Conservation (phyloP, 1,140 invertebrate species). For the Dysdera silvatica region DNA sequence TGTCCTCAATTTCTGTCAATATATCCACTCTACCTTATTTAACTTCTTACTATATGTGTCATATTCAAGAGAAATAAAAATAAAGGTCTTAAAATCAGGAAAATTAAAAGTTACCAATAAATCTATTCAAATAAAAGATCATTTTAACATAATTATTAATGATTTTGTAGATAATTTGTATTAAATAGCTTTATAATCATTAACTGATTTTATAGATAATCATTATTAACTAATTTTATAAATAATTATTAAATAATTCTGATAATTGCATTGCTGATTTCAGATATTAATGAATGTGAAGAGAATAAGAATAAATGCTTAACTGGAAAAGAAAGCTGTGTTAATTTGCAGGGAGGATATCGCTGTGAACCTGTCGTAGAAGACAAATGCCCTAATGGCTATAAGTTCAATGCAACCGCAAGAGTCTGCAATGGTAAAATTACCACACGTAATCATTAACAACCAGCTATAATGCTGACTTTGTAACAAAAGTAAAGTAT, state of each 20-base stretch:
- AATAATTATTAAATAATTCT: background rate
- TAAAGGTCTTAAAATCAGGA: background rate
- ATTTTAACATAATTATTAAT: background rate
- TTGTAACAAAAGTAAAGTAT: no score
- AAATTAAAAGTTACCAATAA: background rate
- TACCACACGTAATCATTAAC: no score
- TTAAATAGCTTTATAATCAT: background rate
- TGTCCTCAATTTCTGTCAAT: no score
- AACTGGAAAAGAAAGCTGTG: conserved; percentile 36
- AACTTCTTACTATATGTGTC: no score
- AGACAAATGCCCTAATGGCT: conserved; percentile 37
- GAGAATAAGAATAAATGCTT: conserved; percentile 45
- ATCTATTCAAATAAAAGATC: background rate
- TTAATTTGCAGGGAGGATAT: conserved; percentile 42
- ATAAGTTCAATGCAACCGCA: conserved; percentile 29
- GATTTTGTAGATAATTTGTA: background rate
- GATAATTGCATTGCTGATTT: background rate
- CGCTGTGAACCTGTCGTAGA: conserved; percentile 37
- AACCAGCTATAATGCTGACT: no score
- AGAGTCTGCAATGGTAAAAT: conserved; percentile 41
- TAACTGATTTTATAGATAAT: background rate
- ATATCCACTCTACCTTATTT: no score
- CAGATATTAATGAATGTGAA: conserved; percentile 51
- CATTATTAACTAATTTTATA: background rate
- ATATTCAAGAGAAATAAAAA: no score